Base-by-base conservation (phyloP, 2,797 vertebrate genomes). In the Mormyrops boulengeri region DNA sequence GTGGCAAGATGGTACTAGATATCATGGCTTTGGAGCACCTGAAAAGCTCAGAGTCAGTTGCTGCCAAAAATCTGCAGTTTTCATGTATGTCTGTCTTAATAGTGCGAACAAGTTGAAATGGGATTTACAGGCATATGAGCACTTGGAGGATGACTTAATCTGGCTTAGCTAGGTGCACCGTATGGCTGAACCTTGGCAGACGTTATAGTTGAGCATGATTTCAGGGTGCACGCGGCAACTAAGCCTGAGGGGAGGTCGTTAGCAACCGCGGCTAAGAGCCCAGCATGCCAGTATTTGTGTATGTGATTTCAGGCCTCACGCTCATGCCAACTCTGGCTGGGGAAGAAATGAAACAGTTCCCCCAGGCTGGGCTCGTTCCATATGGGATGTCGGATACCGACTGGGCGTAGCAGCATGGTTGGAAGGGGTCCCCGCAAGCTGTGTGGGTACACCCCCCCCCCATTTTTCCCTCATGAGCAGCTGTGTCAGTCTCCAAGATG, bases 251-350 rank as follows among this genome's bases (percentile, higher is more conserved):
- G n/a, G 19, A 22, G n/a, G 92, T 92, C 92, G 92, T 91, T 93
- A 92, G 92, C 92, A 92, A 91, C 91, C 8, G 82, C 90, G 38
- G 82, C 41, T 88, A 91, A 91, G 89, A 93, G 91, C 90, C 91
- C 87, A 89, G 88, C 85, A 87, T 26, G 44, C 47, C 19, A 85
- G 44, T 85, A 1, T 92, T 88, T 91, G 85, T 90, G 82, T 89
- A 52, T 55, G 62, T 92, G 90, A 93, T 88, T 85, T 93, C 89
- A 91, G 91, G 57, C 84, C 50, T 73, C 8, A 38, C 44, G 17
- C 89, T 55, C 89, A 17, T 30, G 87, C 88, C 50, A 77, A 44
- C 88, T 88, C 19, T 89, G 90, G 88, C 89, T 88, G 85, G 89
- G 87, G 19, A 87, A 82, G 62, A 26, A 87, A 34, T 60, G 49